Conservation (phyloP, 2,888 invertebrate species). For the Epinotia brunnichana region DNA sequence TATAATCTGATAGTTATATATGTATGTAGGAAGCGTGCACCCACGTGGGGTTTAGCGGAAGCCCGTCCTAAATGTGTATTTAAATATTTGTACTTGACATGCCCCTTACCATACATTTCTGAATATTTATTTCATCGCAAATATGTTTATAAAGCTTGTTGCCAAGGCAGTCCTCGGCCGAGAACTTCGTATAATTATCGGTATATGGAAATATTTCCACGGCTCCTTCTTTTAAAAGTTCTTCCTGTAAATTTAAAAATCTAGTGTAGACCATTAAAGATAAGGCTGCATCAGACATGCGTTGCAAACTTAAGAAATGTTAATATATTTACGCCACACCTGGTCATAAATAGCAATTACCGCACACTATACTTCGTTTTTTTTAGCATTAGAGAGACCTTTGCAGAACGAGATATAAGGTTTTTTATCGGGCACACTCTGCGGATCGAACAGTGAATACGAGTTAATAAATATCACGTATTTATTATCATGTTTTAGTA, state of each 20-base stretch:
- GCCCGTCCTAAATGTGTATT: not conserved
- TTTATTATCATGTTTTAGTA: no score
- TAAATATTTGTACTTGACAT: not conserved
- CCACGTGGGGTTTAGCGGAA: not conserved
- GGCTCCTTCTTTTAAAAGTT: not conserved
- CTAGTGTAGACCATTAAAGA: not conserved
- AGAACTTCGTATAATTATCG: not conserved
- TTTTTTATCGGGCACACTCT: no score
- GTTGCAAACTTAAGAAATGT: not conserved
- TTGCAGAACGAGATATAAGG: no score
- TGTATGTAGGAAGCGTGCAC: not conserved
- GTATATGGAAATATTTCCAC: slow-evolving; percentile 8
- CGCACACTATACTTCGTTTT: no score
- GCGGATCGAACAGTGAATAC: no score
- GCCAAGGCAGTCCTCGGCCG: not conserved
- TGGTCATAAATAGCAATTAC: no score
- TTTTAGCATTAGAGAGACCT: no score
- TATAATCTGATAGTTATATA: no score
- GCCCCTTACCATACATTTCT: not conserved
- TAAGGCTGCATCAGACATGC: not conserved
- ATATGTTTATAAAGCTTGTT: not conserved
- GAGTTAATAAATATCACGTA: no score
- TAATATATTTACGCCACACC: no score
- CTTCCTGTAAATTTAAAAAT: not conserved
- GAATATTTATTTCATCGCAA: not conserved